Percentiles rank a stretch among this genome's conserved stretches.
These are phyloP conservation scores for Dicentrarchus labrax DNA, from an alignment of 2,113 vertebrate genomes.

Conservation along the genomic window DNA sequence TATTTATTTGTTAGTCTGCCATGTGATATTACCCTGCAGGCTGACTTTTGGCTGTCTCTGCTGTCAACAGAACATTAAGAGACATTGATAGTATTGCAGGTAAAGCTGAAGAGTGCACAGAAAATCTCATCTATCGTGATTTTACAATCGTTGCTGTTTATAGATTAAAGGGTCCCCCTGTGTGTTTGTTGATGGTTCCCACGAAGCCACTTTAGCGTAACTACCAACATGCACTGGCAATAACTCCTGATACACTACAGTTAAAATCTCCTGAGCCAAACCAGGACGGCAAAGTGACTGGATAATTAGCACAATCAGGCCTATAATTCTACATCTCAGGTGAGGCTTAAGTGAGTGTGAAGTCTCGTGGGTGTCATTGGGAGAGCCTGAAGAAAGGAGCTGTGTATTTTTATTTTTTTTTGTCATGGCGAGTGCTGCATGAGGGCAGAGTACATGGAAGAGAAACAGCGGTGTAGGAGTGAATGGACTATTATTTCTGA, in stretches of 20 bases:
- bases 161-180: constrained; percentile 35
- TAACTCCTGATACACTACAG: constrained; percentile 31
- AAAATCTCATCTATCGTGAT: constrained; percentile 36
- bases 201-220: constrained; percentile 49
- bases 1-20: neutral
- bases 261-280: constrained; percentile 51
- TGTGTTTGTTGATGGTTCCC: constrained; percentile 47
- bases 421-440: constrained; percentile 1
- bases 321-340: constrained; percentile 56
- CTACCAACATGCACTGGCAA: constrained; percentile 38
- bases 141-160: constrained; percentile 33
- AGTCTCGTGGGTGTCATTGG: constrained; percentile 53
- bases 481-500: neutral
- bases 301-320: constrained; percentile 70
- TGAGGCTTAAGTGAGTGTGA: constrained; percentile 51
- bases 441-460: no score
- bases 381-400: constrained; percentile 16
- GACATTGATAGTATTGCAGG: neutral
- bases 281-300: constrained; percentile 46
- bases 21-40: constrained; percentile 12
- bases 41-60: no score
- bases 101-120: constrained; percentile 12
- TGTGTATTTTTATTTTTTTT: constrained; percentile 25
- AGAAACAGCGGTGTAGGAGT: neutral
- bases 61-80: no score